Evolutionary conservation across 2,888 invertebrate species (phyloP), one percentile per base, ranked within the genome.

Genomic region (Scaeva pyrastri): DNA sequence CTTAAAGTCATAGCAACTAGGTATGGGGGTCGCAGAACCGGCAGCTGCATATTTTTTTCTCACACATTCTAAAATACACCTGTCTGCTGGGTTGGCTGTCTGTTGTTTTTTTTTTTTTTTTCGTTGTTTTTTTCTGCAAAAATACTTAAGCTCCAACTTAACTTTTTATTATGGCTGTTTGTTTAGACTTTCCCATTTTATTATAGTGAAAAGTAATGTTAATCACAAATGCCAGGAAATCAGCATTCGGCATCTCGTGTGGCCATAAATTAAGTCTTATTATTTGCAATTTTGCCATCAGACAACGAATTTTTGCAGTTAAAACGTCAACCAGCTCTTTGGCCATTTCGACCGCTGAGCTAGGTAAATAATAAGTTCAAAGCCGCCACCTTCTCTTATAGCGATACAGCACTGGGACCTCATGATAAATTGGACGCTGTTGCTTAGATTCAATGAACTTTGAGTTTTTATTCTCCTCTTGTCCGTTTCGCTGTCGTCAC

Each of bases 331-430:
- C 19, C 36, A 48, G 66, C 48, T 36, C n/a, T 31, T 8, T 66
- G 66, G 55, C 74, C 41, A 48, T 68, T 72, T 52, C 39, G 19
- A 50, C 21, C 36, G 43, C n/a, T 62, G 56, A 71, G 41, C 71
- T 64, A 43, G 36, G 60, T 19, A 31, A 26, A 26, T 26, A 68
- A 83, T 62, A 81, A 80, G 72, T 85, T 86, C 70, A 86, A 82
- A 86, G 82, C 73, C 82, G 82, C 81, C 86, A 86, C 82, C 86
- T 86, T 86, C 81, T 86, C 78, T 80, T 73, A 48, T 74, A 75
- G 78, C 82, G 60, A 77, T 82, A 74, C 82, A 71, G 16, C 48
- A 52, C 73, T 82, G 77, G 86, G 86, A 64, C 21, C 45, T 52
- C 86, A 86, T 86, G 50, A 77, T 26, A n/a, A 19, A 56, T 26